phyloP scores from a whole-genome alignment of 2,888 invertebrate genomes.

The Coelopa pilipes region DNA sequence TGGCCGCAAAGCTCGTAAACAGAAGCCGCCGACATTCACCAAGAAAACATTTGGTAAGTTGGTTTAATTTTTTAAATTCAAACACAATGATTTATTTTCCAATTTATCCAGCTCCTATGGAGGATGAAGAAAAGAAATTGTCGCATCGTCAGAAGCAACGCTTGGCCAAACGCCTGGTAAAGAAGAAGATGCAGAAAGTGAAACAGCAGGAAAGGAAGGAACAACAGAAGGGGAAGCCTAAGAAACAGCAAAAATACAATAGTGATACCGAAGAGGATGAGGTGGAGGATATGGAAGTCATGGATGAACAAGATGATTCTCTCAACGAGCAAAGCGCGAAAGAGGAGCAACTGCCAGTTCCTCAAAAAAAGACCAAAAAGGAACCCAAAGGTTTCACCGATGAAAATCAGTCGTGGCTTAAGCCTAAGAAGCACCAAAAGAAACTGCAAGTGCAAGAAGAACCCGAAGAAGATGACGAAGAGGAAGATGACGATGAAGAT shows the following conservation, averaged over 20 bases:
- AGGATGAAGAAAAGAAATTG: slow-evolving; percentile 70
- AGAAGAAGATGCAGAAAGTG: slow-evolving; percentile 65
- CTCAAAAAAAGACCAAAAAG: slow-evolving; percentile 35
- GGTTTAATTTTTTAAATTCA: neutral
- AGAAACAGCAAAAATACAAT: slow-evolving; percentile 55
- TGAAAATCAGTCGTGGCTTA: slow-evolving; percentile 79
- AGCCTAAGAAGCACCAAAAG: slow-evolving; percentile 68
- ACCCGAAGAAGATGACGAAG: slow-evolving; percentile 57
- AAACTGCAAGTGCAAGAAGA: slow-evolving; percentile 53
- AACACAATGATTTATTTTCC: neutral
- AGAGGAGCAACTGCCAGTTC: slow-evolving; percentile 48
- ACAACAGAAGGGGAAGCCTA: slow-evolving; percentile 26
- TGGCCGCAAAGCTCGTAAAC: slow-evolving; percentile 88
- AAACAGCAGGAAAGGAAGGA: slow-evolving; percentile 53
- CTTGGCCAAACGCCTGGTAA: slow-evolving; percentile 71
- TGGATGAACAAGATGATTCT: slow-evolving; percentile 47
- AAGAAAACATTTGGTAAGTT: slow-evolving; percentile 62
- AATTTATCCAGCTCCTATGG: slow-evolving; percentile 62
- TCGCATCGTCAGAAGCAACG: slow-evolving; percentile 79
- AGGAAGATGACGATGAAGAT: slow-evolving; percentile 50
- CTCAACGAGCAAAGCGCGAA: slow-evolving; percentile 28
- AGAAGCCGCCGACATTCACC: slow-evolving; percentile 76
- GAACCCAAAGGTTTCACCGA: slow-evolving; percentile 72
- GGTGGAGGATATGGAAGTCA: slow-evolving; percentile 55
- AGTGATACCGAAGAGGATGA: slow-evolving; percentile 59